A percentile compares a stretch with the other conserved stretches of the same genome.
phyloP scores from a whole-genome alignment of 2,113 vertebrate species.

The Galeopterus variegatus region DNA sequence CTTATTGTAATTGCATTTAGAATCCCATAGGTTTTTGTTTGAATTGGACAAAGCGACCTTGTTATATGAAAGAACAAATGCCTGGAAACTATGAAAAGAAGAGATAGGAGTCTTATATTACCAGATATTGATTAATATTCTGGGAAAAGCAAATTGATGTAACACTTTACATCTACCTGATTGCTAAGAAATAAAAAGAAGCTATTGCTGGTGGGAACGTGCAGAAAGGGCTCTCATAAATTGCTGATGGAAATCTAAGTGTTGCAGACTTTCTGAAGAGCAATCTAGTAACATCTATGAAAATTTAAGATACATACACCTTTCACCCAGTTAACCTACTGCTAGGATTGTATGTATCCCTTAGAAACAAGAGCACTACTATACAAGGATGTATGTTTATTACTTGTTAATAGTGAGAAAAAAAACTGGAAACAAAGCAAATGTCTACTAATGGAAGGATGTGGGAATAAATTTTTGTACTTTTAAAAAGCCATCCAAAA shows the following conservation, averaged over 20 bases:
- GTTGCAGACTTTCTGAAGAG: conserved; percentile 57
- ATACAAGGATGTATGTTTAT: not conserved
- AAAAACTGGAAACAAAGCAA: not conserved
- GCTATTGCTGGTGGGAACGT: not conserved
- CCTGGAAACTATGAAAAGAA: conserved; percentile 23
- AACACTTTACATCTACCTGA: not conserved
- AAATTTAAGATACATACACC: not conserved
- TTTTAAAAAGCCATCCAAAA: conserved; percentile 6
- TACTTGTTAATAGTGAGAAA: not conserved
- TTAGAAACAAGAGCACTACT: not conserved
- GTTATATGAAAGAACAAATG: not conserved
- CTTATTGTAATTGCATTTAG: conserved; percentile 22
- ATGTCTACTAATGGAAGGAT: not conserved
- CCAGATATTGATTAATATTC: conserved; percentile 24
- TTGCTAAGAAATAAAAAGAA: conserved; percentile 24
- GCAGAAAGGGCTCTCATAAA: not conserved
- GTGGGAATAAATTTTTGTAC: not conserved
- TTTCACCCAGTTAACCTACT: conserved; percentile 3
- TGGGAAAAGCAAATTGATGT: not conserved
- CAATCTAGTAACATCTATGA: conserved; percentile 4
- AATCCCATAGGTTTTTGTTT: not conserved
- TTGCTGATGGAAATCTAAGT: not conserved
- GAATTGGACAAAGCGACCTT: conserved; percentile 13
- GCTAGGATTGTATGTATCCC: not conserved
- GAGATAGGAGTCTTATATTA: not conserved